A percentile compares a stretch with the other conserved stretches of the same genome.
Evolutionary conservation across 2,888 invertebrate genomes (phyloP).

Genomic region (Lithophane semibrunnea): DNA sequence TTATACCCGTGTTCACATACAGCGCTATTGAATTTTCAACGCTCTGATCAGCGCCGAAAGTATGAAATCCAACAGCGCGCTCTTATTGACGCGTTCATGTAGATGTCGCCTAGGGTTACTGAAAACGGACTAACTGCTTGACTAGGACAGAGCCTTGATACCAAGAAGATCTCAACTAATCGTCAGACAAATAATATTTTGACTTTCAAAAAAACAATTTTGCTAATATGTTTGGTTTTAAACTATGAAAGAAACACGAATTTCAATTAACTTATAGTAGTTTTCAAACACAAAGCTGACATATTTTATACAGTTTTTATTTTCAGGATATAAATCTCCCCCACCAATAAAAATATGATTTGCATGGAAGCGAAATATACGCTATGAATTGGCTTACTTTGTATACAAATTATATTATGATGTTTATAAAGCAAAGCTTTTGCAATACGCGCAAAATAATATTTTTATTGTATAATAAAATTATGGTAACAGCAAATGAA

Average conservation of each 20-base stretch:
- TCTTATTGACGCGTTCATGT: not conserved
- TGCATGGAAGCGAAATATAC: conserved; percentile 72
- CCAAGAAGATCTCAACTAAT: not conserved
- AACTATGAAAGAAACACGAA: not conserved
- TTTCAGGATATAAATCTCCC: conserved; percentile 42
- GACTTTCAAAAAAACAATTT: not conserved
- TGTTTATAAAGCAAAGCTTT: conserved; percentile 57
- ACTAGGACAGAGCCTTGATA: not conserved
- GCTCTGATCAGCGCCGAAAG: too few species aligned
- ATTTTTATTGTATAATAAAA: conserved; percentile 56
- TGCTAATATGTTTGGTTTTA: not conserved
- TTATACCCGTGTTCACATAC: not conserved
- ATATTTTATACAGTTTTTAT: conserved; percentile 25
- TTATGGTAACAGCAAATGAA: conserved; percentile 44
- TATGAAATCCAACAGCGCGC: not conserved
- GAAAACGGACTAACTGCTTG: not conserved
- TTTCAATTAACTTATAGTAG: not conserved
- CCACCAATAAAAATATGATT: conserved; percentile 56
- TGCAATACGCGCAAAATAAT: conserved; percentile 58
- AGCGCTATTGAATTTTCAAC: not conserved
- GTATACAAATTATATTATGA: conserved; percentile 43
- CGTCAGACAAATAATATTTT: not conserved
- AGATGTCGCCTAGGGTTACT: not conserved
- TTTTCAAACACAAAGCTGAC: conserved; percentile 2
- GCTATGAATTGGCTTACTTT: conserved; percentile 75